Conservation (phyloP, 2,888 invertebrate genomes). For the Norana najaformis region DNA sequence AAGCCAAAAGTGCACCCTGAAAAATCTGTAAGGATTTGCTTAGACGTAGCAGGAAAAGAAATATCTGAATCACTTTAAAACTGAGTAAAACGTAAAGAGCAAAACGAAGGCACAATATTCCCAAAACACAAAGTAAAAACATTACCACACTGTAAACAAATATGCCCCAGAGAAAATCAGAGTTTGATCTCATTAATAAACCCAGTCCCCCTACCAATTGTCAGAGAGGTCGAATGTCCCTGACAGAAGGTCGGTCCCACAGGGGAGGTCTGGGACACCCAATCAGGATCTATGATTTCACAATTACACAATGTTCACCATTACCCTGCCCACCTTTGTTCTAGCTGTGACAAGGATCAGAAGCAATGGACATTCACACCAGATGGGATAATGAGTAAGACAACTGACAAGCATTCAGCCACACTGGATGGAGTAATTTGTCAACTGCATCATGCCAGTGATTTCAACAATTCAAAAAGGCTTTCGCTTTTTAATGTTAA, state of each 20-base stretch:
- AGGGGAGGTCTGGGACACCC: neutral
- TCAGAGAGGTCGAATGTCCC: neutral
- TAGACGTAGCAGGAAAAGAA: no score
- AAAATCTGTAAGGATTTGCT: no score
- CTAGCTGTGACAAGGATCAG: neutral
- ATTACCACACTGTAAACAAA: neutral
- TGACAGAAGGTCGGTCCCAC: neutral
- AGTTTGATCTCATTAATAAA: neutral
- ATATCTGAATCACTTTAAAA: no score
- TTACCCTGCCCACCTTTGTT: neutral
- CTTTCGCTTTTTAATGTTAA: no score
- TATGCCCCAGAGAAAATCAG: neutral
- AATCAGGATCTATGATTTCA: neutral
- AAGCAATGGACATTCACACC: neutral
- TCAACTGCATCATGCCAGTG: no score
- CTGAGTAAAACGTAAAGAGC: no score
- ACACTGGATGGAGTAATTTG: no score
- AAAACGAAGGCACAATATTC: neutral
- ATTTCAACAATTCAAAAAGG: no score
- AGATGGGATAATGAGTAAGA: neutral
- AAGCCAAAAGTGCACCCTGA: no score
- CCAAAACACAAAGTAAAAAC: neutral
- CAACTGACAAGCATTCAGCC: no score
- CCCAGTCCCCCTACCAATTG: neutral
- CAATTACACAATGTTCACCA: neutral